Base-by-base conservation (phyloP, 2,888 invertebrate genomes). In the Platycnemis pennipes region DNA sequence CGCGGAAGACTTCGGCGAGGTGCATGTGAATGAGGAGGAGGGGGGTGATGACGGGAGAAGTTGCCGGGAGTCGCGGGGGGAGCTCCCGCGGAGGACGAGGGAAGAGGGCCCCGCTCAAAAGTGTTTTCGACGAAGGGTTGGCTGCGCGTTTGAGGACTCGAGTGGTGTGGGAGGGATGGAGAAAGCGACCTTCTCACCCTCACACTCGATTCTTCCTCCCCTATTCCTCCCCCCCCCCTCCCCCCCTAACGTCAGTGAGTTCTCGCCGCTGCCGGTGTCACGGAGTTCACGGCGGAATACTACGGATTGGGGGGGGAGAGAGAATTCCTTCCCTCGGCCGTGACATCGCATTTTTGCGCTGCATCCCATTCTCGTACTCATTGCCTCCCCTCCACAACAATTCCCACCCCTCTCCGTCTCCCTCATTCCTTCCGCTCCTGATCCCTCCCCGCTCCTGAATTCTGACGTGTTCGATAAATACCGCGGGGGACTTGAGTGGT, bases 171-270 rank as follows among this genome's bases (percentile, higher is more conserved):
- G 37, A 63, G 26, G 5, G 63, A 37, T 77, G 77, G 77, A 77
- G 77, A 77, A 77, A 77, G 77, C 77, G 77, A 77, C 77, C 37
- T 77, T 77, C 77, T 37, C 49, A 11, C 19, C 49, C 49, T n/a
- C 49, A 11, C 49, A 37, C 77, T 77, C 37, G 31, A 7, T 11
- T 13, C 77, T 37, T 37, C 77, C 77, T 8, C 31, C 77, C 11
- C 77, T 7, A 16, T 77, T 1, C 37, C 22, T 77, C 37, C 77
- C n/a, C 77, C n/a, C 37, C 37, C 37, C 77, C 13, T 8, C 16
- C 16, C 77, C n/a, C 1, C 19, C 53, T 53, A 26, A 63, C 19
- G 22, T 77, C 37, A 22, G n/a, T 13, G 31, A 37, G 77, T 37
- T 77, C 77, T 37, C 37, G 63, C 63, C 63, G 26, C n/a, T 63